Evolutionary conservation across 2,113 vertebrate genomes (phyloP).

Genomic region (Lophius piscatorius): DNA sequence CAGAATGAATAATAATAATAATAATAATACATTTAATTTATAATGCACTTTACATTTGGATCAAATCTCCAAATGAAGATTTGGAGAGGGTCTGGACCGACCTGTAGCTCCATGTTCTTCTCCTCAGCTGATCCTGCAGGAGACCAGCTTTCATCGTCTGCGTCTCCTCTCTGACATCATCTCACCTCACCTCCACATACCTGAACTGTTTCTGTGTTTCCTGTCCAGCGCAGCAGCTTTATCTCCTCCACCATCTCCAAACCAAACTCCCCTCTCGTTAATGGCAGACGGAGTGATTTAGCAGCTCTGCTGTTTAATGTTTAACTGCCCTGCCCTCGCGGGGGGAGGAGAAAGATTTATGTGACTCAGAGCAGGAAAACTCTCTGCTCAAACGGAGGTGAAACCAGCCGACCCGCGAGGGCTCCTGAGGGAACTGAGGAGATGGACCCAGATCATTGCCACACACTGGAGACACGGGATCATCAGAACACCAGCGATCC

Average conservation of each 20-base stretch:
- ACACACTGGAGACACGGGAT: neutral
- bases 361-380: conserved; percentile 24
- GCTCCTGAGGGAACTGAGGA: neutral
- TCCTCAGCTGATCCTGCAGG: no score
- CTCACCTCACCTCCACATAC: neutral
- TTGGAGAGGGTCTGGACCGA: no score
- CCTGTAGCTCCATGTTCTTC: no score
- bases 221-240: neutral
- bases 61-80: no score
- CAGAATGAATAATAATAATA: no score
- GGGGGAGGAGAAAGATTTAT: conserved; percentile 56
- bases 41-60: no score
- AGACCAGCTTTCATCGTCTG: no score
- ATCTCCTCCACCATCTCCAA: neutral
- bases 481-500: neutral
- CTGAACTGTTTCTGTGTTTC: conserved; percentile 1
- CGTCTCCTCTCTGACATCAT: no score
- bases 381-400: conserved; percentile 31
- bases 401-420: conserved; percentile 16
- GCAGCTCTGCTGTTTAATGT: conserved; percentile 65
- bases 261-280: neutral
- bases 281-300: neutral
- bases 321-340: conserved; percentile 65
- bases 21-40: no score
- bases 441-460: neutral